These are phyloP conservation scores for Emmelina monodactyla DNA, from an alignment of 2,888 invertebrate genomes.

Conservation along the genomic window DNA sequence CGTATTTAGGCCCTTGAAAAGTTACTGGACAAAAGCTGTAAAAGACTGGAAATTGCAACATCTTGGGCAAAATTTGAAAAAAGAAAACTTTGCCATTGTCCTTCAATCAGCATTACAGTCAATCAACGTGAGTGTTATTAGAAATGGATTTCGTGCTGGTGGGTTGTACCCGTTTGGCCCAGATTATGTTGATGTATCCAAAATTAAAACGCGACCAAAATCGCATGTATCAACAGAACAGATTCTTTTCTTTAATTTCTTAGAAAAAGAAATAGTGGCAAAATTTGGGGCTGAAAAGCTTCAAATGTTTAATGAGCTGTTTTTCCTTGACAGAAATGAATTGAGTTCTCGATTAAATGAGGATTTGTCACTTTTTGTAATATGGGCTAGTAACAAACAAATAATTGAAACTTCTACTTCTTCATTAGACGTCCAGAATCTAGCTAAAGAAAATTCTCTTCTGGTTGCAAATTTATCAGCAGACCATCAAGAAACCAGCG, in stretches of 20 bases:
- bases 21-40: conserved; percentile 5
- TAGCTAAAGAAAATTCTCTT: too few relatives aligned
- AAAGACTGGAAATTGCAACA: conserved; percentile 16
- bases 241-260: conserved; percentile 13
- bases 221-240: too few relatives aligned
- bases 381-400: too few relatives aligned
- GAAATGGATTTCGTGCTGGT: too few relatives aligned
- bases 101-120: conserved; percentile 15
- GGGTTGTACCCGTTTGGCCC: conserved; percentile 20
- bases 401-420: too few relatives aligned
- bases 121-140: conserved; percentile 12
- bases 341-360: conserved; percentile 9
- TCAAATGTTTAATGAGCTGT: conserved; percentile 15
- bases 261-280: conserved; percentile 16
- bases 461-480: too few relatives aligned
- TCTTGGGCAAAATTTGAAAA: conserved; percentile 14
- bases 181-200: conserved; percentile 16
- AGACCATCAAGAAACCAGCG: conserved; percentile 2
- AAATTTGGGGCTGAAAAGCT: conserved; percentile 15
- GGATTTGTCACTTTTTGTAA: too few relatives aligned
- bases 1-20: conserved; percentile 18
- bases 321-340: conserved; percentile 12
- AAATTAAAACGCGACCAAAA: conserved; percentile 14
- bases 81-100: conserved; percentile 17
- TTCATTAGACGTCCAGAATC: too few relatives aligned